These are phyloP conservation scores for Eueides isabella DNA, from an alignment of 1,140 invertebrate genomes.

Conservation along the genomic window DNA sequence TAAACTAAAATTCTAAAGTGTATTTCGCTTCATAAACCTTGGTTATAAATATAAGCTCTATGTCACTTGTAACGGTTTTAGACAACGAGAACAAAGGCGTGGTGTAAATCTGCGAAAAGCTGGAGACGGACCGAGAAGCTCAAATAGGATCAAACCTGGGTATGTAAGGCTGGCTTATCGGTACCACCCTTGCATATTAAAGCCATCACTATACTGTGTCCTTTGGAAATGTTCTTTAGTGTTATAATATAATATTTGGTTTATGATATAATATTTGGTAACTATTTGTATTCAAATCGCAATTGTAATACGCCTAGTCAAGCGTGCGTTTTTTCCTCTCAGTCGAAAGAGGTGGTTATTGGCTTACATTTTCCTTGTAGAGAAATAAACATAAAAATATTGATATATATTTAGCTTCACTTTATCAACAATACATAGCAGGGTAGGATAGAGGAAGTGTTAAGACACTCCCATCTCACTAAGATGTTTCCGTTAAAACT, in stretches of 20 bases:
- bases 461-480: too few species aligned
- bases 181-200: conserved; percentile 18
- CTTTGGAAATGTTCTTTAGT: conserved; percentile 14
- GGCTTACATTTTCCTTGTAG: too few species aligned
- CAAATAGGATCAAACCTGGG: conserved; percentile 39
- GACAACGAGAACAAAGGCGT: conserved; percentile 33
- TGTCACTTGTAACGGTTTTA: conserved; percentile 36
- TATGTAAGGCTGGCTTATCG: conserved; percentile 41
- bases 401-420: too few species aligned
- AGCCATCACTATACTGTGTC: conserved; percentile 22
- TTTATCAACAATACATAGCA: too few species aligned
- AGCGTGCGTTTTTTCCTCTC: too few species aligned
- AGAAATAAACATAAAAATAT: too few species aligned
- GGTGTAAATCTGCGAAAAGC: conserved; percentile 41
- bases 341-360: too few species aligned
- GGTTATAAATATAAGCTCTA: conserved; percentile 32
- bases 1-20: not conserved
- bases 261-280: not conserved
- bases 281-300: conserved; percentile 1
- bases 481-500: too few species aligned
- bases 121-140: conserved; percentile 36
- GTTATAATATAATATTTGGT: not conserved
- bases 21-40: conserved; percentile 23
- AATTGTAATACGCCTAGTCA: too few species aligned
- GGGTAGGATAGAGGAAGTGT: too few species aligned